Conservation (phyloP, 2,113 vertebrate species). For the Sphaerodactylus townsendi region DNA sequence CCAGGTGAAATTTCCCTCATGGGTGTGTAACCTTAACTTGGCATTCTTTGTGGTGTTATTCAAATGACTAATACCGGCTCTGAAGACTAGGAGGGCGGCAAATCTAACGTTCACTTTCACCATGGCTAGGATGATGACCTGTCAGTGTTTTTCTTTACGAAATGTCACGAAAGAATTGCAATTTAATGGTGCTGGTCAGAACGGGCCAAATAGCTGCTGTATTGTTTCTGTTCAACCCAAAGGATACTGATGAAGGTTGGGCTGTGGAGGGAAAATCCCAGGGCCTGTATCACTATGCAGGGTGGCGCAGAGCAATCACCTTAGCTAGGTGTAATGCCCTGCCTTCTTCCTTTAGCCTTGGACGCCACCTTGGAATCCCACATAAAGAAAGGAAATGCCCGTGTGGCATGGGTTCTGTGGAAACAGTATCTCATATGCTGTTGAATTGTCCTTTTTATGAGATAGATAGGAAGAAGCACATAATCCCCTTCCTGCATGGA, state of each 20-base stretch:
- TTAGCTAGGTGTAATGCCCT: too few relatives aligned
- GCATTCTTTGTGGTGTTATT: slow-evolving; percentile 20
- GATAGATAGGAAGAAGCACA: too few relatives aligned
- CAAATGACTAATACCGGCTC: not conserved
- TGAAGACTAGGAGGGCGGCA: not conserved
- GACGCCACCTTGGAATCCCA: too few relatives aligned
- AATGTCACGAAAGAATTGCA: not conserved
- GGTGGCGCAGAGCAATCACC: too few relatives aligned
- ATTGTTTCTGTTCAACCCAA: not conserved
- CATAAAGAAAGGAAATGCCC: too few relatives aligned
- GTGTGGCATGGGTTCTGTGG: too few relatives aligned
- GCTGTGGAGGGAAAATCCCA: too few relatives aligned
- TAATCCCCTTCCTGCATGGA: too few relatives aligned
- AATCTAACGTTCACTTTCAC: slow-evolving; percentile 30
- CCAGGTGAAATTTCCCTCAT: slow-evolving; percentile 19
- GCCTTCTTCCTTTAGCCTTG: too few relatives aligned
- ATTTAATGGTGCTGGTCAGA: not conserved
- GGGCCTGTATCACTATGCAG: not conserved
- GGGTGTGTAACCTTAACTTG: not conserved
- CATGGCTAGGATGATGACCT: not conserved
- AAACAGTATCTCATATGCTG: too few relatives aligned
- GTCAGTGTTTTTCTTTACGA: not conserved
- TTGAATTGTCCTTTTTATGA: too few relatives aligned
- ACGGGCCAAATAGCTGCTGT: not conserved
- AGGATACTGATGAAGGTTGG: too few relatives aligned